phyloP scores from a whole-genome alignment of 2,113 vertebrate genomes.

The Colius striatus region DNA sequence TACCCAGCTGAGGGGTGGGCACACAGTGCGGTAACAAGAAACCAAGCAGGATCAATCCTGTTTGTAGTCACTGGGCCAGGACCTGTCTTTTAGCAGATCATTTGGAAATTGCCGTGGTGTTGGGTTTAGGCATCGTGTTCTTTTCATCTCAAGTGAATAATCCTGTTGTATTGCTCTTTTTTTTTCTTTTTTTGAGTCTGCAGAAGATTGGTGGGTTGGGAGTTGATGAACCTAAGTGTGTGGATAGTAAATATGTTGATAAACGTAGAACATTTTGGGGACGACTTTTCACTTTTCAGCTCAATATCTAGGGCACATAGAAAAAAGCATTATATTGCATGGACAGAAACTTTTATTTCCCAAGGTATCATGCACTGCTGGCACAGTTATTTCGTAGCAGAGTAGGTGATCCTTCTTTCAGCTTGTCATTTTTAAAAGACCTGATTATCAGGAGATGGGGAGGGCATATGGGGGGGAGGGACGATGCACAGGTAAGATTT shows the following conservation, averaged over 20 bases:
- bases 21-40: neutral
- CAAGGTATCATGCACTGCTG: slow-evolving; percentile 39
- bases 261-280: neutral
- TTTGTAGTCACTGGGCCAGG: neutral
- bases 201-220: slow-evolving; percentile 27
- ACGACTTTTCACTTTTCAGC: slow-evolving; percentile 59
- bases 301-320: slow-evolving; percentile 56
- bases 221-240: slow-evolving; percentile 51
- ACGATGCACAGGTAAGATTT: no score
- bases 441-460: neutral
- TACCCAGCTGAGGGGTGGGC: neutral
- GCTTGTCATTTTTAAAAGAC: slow-evolving; percentile 35
- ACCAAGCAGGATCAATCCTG: neutral
- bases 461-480: neutral
- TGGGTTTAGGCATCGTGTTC: neutral
- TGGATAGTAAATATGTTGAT: slow-evolving; percentile 46
- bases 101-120: slow-evolving; percentile 14
- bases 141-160: slow-evolving; percentile 21
- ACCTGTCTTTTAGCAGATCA: neutral
- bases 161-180: neutral
- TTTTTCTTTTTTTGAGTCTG: neutral
- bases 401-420: slow-evolving; percentile 42
- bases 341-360: slow-evolving; percentile 44
- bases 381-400: slow-evolving; percentile 45
- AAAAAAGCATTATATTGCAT: slow-evolving; percentile 62